Conservation (phyloP, 2,113 vertebrate genomes). For the Pelvicachromis taeniatus region DNA sequence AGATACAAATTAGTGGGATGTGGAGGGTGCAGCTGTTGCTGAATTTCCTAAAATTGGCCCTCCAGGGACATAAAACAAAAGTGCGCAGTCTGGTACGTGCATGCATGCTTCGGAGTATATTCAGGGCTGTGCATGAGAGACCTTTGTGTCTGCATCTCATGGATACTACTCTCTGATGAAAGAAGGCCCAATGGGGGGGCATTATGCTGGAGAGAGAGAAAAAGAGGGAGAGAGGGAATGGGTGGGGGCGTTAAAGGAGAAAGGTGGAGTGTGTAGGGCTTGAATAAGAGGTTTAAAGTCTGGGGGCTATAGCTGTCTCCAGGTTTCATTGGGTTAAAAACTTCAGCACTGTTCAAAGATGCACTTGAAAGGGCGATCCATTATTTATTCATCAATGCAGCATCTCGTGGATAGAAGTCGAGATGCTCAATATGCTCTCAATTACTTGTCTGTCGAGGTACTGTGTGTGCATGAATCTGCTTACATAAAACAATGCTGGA, state of each 20-base stretch:
- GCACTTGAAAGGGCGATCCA: slow-evolving; percentile 57
- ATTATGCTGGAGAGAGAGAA: not conserved
- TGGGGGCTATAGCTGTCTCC: slow-evolving; percentile 16
- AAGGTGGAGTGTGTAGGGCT: not conserved
- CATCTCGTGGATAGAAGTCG: slow-evolving; percentile 35
- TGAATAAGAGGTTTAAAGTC: slow-evolving; percentile 31
- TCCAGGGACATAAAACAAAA: not conserved
- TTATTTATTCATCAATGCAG: slow-evolving; percentile 66
- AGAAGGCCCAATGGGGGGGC: slow-evolving; percentile 45
- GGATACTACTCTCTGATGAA: slow-evolving; percentile 44
- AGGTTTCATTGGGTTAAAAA: slow-evolving; percentile 58
- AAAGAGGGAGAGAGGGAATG: not conserved
- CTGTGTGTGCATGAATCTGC: slow-evolving; percentile 10
- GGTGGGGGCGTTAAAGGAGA: not conserved
- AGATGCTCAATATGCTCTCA: slow-evolving; percentile 42
- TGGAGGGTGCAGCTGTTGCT: slow-evolving; percentile 17
- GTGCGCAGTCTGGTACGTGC: not conserved
- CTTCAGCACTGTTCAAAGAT: slow-evolving; percentile 54
- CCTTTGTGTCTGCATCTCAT: slow-evolving; percentile 46
- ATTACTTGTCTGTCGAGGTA: slow-evolving; percentile 16
- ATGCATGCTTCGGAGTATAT: not conserved
- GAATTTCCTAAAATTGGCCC: slow-evolving; percentile 6
- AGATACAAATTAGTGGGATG: not conserved
- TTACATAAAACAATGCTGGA: not conserved
- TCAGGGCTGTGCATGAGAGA: slow-evolving; percentile 19